These are phyloP conservation scores for Eulimnadia texana DNA, from an alignment of 1,140 invertebrate species.

Conservation along the genomic window DNA sequence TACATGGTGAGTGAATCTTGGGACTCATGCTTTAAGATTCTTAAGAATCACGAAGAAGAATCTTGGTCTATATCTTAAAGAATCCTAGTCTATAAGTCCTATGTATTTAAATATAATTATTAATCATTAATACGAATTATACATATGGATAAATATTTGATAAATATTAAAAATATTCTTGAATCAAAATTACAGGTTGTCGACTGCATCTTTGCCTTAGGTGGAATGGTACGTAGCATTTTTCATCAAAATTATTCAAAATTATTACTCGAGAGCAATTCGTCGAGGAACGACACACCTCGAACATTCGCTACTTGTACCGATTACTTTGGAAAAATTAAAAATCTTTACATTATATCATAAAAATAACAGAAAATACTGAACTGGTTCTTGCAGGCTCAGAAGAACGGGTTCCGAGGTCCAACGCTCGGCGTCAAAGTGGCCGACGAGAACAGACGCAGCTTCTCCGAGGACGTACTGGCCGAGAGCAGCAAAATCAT, in stretches of 20 bases:
- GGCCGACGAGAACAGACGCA: conserved; percentile 35
- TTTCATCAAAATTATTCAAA: too few species aligned
- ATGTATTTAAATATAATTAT: background rate
- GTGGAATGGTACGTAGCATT: conserved; percentile 29
- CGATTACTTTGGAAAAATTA: too few species aligned
- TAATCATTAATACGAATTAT: background rate
- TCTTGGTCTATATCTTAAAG: too few species aligned
- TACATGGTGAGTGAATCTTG: conserved; percentile 32
- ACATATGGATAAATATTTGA: background rate
- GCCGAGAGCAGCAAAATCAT: conserved; percentile 37
- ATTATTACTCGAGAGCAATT: too few species aligned
- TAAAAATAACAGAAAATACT: too few species aligned
- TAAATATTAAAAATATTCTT: background rate
- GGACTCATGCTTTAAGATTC: background rate
- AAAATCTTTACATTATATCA: too few species aligned
- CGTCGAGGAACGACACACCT: too few species aligned
- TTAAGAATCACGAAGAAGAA: too few species aligned
- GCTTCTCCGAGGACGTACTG: conserved; percentile 33
- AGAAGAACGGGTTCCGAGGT: conserved; percentile 35
- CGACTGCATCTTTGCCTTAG: conserved; percentile 29
- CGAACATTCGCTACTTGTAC: too few species aligned
- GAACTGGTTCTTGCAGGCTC: too few species aligned
- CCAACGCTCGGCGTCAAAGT: conserved; percentile 39
- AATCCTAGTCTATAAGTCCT: too few species aligned
- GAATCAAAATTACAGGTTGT: conserved; percentile 24